These are phyloP conservation scores for Listrodromus nycthemerus DNA, from an alignment of 2,888 invertebrate genomes.

Conservation along the genomic window DNA sequence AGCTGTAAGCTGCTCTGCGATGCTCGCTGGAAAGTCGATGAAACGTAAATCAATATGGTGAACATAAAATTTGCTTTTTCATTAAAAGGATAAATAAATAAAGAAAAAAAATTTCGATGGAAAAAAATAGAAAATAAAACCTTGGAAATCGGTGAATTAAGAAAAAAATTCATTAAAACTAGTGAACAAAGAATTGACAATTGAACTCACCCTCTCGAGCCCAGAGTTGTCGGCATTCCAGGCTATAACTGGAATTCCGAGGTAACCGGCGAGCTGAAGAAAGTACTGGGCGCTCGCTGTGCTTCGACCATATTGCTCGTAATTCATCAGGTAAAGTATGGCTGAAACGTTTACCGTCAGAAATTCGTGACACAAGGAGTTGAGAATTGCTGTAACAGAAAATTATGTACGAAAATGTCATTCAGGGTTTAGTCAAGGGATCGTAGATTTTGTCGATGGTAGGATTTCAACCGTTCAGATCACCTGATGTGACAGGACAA, in stretches of 20 bases:
- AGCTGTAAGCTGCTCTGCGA: conserved; percentile 95
- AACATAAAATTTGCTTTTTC: too few relatives aligned
- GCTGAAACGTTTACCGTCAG: conserved; percentile 95
- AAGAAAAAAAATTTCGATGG: too few relatives aligned
- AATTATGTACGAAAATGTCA: conserved; percentile 22
- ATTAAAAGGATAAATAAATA: too few relatives aligned
- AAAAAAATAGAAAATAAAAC: not conserved
- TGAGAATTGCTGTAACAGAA: conserved; percentile 90
- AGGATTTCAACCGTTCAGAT: too few relatives aligned
- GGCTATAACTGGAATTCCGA: conserved; percentile 97
- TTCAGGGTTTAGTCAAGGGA: not conserved
- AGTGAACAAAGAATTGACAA: conserved; percentile 70
- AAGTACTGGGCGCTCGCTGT: conserved; percentile 98
- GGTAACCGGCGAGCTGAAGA: conserved; percentile 95
- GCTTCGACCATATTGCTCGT: conserved; percentile 96
- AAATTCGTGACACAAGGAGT: conserved; percentile 95
- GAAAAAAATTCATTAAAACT: not conserved
- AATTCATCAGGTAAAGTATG: conserved; percentile 97
- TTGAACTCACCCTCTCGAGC: conserved; percentile 86
- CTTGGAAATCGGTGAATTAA: not conserved
- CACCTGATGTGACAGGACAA: too few relatives aligned
- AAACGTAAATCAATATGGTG: not conserved
- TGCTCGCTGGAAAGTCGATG: conserved; percentile 86
- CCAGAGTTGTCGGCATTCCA: conserved; percentile 99
- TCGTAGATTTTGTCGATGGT: not conserved